Percentiles rank a stretch among this genome's conserved stretches.
These are phyloP conservation scores for Drosophila aldrichi DNA, from an alignment of 2,888 invertebrate species.

Conservation along the genomic window DNA sequence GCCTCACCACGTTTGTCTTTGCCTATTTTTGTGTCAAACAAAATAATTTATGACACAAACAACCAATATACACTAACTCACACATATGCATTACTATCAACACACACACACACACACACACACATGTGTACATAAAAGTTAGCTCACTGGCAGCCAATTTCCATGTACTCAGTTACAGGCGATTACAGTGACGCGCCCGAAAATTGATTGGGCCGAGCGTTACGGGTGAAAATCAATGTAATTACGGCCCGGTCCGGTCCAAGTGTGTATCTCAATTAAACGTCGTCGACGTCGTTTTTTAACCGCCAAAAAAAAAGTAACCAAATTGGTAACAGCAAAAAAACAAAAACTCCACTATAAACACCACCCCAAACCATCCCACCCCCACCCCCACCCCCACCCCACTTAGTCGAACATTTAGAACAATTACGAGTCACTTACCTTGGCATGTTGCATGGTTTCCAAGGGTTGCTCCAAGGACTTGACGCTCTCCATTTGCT, in stretches of 20 bases:
- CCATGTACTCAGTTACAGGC: conserved; percentile 53
- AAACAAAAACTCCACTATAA: neutral
- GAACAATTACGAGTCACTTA: conserved; percentile 84
- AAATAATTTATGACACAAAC: conserved; percentile 73
- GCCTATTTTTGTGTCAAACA: conserved; percentile 52
- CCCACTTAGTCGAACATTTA: neutral
- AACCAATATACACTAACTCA: conserved; percentile 9
- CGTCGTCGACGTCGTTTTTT: conserved; percentile 18
- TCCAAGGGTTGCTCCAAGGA: conserved; percentile 89
- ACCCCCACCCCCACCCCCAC: too few relatives aligned
- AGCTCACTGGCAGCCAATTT: conserved; percentile 35
- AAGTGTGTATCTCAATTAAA: conserved; percentile 57
- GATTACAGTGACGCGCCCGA: conserved; percentile 67
- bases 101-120: neutral
- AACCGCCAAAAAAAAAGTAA: conserved; percentile 54
- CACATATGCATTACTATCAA: neutral
- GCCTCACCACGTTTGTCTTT: conserved; percentile 6
- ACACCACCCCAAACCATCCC: neutral
- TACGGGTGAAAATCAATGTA: conserved; percentile 71
- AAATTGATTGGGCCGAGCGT: conserved; percentile 60
- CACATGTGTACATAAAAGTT: conserved; percentile 23
- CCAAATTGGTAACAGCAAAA: neutral
- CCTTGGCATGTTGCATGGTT: conserved; percentile 90
- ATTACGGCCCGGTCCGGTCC: conserved; percentile 54
- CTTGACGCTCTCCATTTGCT: conserved; percentile 90